phyloP scores from a whole-genome alignment of 30 jellyfish, hydroid and myxozoan genomes.

The Chrysaora quinquecirrha region DNA sequence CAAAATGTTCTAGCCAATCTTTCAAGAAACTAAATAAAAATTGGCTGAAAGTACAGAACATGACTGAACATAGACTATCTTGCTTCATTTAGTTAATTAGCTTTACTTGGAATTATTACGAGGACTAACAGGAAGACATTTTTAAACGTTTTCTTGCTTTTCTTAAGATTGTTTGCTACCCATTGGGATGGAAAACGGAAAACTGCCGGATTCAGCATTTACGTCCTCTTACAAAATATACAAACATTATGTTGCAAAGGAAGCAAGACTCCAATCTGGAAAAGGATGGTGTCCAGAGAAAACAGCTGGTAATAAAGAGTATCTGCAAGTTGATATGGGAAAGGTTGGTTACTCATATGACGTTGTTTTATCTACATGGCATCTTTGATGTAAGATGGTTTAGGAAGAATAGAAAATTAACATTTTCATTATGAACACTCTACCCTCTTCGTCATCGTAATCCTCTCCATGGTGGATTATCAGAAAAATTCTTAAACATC shows the following conservation, averaged over 20 bases:
- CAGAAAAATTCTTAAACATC: no score
- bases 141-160: no score
- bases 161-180: conserved; percentile 58
- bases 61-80: no score
- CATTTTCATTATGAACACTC: background rate
- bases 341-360: conserved; percentile 3
- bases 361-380: background rate
- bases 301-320: conserved; percentile 15
- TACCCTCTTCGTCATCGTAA: background rate
- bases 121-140: no score
- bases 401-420: no score
- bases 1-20: no score
- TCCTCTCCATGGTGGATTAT: no score
- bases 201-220: conserved; percentile 42
- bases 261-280: conserved; percentile 30
- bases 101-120: no score
- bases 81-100: no score
- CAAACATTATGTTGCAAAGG: conserved; percentile 2
- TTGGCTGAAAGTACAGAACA: no score
- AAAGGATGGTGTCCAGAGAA: conserved; percentile 35
- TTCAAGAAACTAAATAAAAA: no score
- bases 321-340: conserved; percentile 55
- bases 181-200: conserved; percentile 33
- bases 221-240: background rate
- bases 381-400: background rate